Evolutionary conservation across 2,797 vertebrate genomes (phyloP), one percentile per base, ranked within the genome.

Genomic region (Poecilia gillii): DNA sequence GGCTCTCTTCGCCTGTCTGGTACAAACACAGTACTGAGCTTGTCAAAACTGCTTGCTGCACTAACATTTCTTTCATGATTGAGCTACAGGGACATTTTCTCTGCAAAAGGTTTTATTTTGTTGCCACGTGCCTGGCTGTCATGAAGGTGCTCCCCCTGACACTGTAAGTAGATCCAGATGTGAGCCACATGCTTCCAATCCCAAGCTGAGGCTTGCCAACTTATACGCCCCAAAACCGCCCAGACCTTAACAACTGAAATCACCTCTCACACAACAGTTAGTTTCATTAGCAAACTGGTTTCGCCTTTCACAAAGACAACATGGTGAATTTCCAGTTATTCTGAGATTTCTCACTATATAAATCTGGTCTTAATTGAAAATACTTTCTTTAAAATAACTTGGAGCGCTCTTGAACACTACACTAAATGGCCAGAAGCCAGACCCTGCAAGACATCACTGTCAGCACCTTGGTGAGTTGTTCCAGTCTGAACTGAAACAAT

Each of bases 241-340:
- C 33, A 79, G 89, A 79, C 84, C 72, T 75, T 87, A 89, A 85
- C 89, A 87, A 88, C 73, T 87, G 79, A 79, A 93, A 84, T 85
- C 80, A 72, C 90, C 94, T 95, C 93, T 95, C 94, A 95, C 95
- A 95, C 94, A 92, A 92, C 88, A 90, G 93, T 96, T 95, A 95
- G 96, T 94, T 95, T 95, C 93, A 93, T 94, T 83, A 89, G 93
- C 87, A 92, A 92, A 90, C 53, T 45, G 68, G 91, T 95, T 95
- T 94, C 88, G 84, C 92, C 89, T 96, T 96, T 96, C 95, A 86
- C 92, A 95, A 93, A 68, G 93, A 94, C 70, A 91, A 84, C 83
- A 90, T 89, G 87, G 72, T 36, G 23, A 23, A 74, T 6, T 70
- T 77, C 49, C 47, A 39, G 46, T 43, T 76, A 18, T 45, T 46